Evolutionary conservation across 2,113 vertebrate genomes (phyloP).

Genomic region (Rhinoderma darwinii): DNA sequence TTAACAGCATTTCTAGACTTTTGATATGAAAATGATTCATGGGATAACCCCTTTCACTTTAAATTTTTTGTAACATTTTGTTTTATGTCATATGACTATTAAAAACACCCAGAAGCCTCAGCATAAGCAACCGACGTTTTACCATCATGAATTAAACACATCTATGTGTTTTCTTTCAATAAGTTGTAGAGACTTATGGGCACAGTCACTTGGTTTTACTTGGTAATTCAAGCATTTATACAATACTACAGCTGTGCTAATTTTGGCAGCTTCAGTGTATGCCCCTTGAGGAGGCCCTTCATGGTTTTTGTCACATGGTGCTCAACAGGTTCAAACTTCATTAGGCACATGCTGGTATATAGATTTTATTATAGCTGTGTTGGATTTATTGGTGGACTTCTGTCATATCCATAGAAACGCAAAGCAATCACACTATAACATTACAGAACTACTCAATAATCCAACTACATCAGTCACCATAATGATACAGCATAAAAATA

Average conservation of each 20-base stretch:
- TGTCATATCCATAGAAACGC: slow-evolving; percentile 16
- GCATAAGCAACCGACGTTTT: not conserved
- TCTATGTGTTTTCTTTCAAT: not conserved
- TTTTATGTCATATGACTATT: not conserved
- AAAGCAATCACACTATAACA: slow-evolving; percentile 6
- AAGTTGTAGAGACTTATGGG: not conserved
- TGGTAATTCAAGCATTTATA: not conserved
- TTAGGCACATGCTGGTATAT: slow-evolving; percentile 6
- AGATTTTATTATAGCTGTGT: slow-evolving; percentile 8
- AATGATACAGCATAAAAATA: slow-evolving; percentile 11
- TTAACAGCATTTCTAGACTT: too few species aligned
- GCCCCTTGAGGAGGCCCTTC: slow-evolving; percentile 4
- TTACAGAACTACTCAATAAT: slow-evolving; percentile 22
- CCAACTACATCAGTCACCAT: slow-evolving; percentile 6
- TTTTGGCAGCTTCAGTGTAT: not conserved
- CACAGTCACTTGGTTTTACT: not conserved
- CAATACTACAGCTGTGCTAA: not conserved
- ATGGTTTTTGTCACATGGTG: slow-evolving; percentile 17
- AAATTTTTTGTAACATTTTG: not conserved
- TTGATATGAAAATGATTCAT: too few species aligned
- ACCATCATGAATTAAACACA: not conserved
- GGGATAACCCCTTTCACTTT: too few species aligned
- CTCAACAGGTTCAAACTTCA: slow-evolving; percentile 34
- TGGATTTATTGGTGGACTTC: not conserved
- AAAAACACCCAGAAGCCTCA: not conserved